Evolutionary conservation across 2,888 invertebrate species (phyloP).

Genomic region (Cerastoderma edule): DNA sequence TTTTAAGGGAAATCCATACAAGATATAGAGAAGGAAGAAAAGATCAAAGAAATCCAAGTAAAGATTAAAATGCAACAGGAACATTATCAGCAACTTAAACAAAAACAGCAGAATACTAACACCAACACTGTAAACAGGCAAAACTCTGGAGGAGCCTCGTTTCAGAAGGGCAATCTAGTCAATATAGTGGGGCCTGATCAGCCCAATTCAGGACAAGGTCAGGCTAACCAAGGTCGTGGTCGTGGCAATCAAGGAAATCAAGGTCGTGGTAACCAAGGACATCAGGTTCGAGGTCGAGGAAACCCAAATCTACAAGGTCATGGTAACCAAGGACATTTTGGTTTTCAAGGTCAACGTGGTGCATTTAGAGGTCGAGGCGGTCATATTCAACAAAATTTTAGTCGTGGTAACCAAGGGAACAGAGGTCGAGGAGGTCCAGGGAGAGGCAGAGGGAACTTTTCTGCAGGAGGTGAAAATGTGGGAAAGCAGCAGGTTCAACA

Average conservation of each 20-base stretch:
- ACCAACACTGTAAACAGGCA: slow-evolving; percentile 3
- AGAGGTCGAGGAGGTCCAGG: no score
- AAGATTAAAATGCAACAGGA: slow-evolving; percentile 5
- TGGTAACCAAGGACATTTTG: neutral
- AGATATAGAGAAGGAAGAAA: slow-evolving; percentile 15
- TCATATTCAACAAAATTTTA: neutral
- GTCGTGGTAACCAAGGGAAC: no score
- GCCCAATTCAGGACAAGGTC: slow-evolving; percentile 13
- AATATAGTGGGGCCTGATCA: slow-evolving; percentile 15
- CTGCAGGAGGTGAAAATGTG: slow-evolving; percentile 35
- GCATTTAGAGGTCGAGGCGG: no score
- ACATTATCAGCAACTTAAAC: slow-evolving; percentile 11
- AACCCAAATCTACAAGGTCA: no score
- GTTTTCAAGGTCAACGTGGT: no score
- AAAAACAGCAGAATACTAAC: slow-evolving; percentile 18
- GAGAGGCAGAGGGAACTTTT: slow-evolving; percentile 14
- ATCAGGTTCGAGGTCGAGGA: no score
- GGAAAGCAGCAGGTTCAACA: slow-evolving; percentile 11
- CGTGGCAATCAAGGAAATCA: neutral
- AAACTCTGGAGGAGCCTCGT: neutral
- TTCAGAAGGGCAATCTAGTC: slow-evolving; percentile 5
- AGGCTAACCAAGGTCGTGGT: neutral
- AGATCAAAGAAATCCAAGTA: slow-evolving; percentile 2
- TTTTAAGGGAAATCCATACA: slow-evolving; percentile 24
- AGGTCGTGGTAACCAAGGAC: neutral